Base-by-base conservation (phyloP, 2,797 vertebrate genomes). In the Trachops cirrhosus region DNA sequence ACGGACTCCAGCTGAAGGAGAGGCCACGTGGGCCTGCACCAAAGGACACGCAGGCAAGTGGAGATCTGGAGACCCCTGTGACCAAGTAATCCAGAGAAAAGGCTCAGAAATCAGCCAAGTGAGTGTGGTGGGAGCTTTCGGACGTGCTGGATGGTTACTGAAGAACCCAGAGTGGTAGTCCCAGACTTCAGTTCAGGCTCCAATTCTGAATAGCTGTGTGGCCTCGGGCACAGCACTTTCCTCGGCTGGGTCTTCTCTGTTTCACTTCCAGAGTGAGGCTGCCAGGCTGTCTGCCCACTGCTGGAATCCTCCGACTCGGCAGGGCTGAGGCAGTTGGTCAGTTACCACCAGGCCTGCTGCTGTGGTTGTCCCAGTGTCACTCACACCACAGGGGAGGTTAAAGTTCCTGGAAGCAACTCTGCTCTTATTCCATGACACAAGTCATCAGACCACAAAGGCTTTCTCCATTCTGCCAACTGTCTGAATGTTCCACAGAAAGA, bases 401-500 rank as follows among this genome's bases (percentile, higher is more conserved):
- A 11, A 34, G 64, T 15, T 82, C 87, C 80, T 46, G n/a, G 79
- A 70, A 9, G 54, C n/a, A 84, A 26, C 82, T 18, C 46, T 32
- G 41, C 39, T 57, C 50, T 71, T 48, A 54, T 2, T 39, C 67
- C 15, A 4, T 29, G 41, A 74, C 71, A 68, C 70, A 80, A 41
- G 32, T 41, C 46, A 52, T 26, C 50, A 86, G 86, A 68, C 70
- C 64, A 75, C 16, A 41, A 26, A 86, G 62, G 41, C 50, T 29
- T 14, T 52, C 39, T 88, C 80, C 84, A 24, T 59, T 92, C 86
- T 92, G 52, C 50, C 68, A 39, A 6, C 0, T 52, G 57, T 82
- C 62, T 52, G 18, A 82, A 84, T 32, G 70, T 54, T 93, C 86
- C 29, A 11, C 84, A 68, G 83, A 86, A 64, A 80, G 24, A 64